Base-by-base conservation (phyloP, 2,113 vertebrate species). In the Picathartes gymnocephalus region DNA sequence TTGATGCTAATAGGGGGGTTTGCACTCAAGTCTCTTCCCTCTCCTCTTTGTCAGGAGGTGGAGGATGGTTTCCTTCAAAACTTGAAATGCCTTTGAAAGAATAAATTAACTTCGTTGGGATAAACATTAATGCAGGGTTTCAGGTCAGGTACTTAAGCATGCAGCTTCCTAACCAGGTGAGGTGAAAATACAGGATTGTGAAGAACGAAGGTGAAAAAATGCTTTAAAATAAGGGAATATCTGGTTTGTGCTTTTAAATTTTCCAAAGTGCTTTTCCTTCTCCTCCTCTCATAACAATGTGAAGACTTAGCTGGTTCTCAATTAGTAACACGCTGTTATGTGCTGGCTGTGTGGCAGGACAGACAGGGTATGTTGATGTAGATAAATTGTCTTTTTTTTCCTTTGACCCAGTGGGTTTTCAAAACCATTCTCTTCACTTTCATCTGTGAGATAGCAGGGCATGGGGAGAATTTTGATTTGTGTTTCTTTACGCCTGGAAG, bases 31-130 rank as follows among this genome's bases (percentile, higher is more conserved):
- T 69, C 0, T 0, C 25, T 79, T 65, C 22, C 31, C 16, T 80
- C 53, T 51, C 2, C 19, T 42, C 15, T 64, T 64, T 77, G 20
- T 60, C 11, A 54, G 47, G 33, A 47, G 47, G 5, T 50, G 42
- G 18, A 78, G 10, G 18, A 15, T 4, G 13, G 2, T 24, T 17
- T 35, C 4, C 11, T 66, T 73, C 30, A 64, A 69, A 48, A 15
- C 7, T 47, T 20, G 7, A 28, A 9, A 31, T 21, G 65, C 31
- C 16, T 64, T 57, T 28, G 13, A 37, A 62, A 73, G 71, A 23
- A 40, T 5, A 7, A 21, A 15, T 77, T 12, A 0, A 1, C 27
- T 50, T 57, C 39, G 3, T 56, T 42, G 31, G 35, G 27, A 21
- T 15, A 73, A 48, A 25, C 7, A 20, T 18, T 25, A 37, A 20